phyloP scores from a whole-genome alignment of 2,797 vertebrate genomes.

The Miichthys miiuy region DNA sequence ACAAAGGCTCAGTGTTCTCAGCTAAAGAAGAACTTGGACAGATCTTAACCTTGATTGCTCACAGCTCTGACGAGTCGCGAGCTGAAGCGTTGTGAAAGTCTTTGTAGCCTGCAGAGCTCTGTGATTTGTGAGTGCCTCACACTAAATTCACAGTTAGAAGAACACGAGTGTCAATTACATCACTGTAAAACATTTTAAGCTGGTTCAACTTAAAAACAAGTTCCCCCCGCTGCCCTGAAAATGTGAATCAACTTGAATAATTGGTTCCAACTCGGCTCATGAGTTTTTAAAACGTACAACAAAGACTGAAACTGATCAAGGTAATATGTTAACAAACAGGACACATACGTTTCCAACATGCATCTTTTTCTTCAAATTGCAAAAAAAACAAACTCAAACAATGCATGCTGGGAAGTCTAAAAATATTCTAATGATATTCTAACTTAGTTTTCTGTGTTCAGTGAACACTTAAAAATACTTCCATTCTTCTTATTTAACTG shows the following conservation, averaged over 20 bases:
- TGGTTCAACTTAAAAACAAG: background rate
- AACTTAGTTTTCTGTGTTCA: background rate
- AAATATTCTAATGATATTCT: background rate
- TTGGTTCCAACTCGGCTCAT: background rate
- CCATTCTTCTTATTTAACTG: background rate
- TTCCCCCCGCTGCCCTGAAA: background rate
- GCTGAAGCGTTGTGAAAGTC: conserved; percentile 13
- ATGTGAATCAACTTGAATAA: background rate
- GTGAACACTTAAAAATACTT: background rate
- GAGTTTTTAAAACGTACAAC: background rate
- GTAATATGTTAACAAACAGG: background rate
- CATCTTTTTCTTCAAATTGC: background rate
- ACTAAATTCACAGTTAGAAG: conserved; percentile 5
- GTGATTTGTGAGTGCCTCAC: conserved; percentile 26
- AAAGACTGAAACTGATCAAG: background rate
- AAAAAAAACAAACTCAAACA: background rate
- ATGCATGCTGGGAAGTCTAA: conserved; percentile 8
- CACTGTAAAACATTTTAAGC: background rate
- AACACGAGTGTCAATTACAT: background rate
- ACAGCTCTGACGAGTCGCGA: conserved; percentile 36
- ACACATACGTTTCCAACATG: background rate
- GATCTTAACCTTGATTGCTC: conserved; percentile 55
- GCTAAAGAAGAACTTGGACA: conserved; percentile 41
- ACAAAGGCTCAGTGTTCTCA: conserved; percentile 70
- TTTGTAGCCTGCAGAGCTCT: background rate